These are phyloP conservation scores for Percopsis transmontana DNA, from an alignment of 2,113 vertebrate genomes.

Conservation along the genomic window DNA sequence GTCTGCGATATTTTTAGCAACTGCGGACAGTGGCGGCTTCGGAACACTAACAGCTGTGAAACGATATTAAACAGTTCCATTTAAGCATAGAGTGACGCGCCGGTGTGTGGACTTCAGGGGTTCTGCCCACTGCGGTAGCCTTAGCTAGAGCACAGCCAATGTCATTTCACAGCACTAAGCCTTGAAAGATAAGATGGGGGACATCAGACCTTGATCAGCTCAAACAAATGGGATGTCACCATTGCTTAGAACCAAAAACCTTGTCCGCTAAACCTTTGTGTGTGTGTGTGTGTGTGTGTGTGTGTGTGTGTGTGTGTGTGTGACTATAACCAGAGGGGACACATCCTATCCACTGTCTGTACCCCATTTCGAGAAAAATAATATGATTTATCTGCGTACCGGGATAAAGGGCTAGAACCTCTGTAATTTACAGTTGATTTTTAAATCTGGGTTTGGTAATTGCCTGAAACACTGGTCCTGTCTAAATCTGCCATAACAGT, in stretches of 20 bases:
- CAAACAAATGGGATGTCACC: slow-evolving; percentile 78
- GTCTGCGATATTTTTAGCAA: slow-evolving; percentile 48
- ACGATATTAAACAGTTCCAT: slow-evolving; percentile 49
- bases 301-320: slow-evolving; percentile 30
- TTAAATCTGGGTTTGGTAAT: background rate
- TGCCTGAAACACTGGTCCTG: background rate
- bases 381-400: slow-evolving; percentile 41
- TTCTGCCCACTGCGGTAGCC: slow-evolving; percentile 53
- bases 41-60: slow-evolving; percentile 61
- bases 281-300: slow-evolving; percentile 15
- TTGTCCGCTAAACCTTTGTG: slow-evolving; percentile 48
- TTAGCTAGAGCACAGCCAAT: slow-evolving; percentile 67
- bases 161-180: slow-evolving; percentile 71
- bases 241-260: slow-evolving; percentile 65
- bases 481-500: no score
- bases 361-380: slow-evolving; percentile 45
- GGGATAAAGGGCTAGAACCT: slow-evolving; percentile 45
- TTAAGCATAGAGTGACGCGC: slow-evolving; percentile 40
- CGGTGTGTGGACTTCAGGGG: slow-evolving; percentile 14
- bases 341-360: slow-evolving; percentile 63
- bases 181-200: slow-evolving; percentile 74
- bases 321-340: slow-evolving; percentile 68
- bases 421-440: background rate
- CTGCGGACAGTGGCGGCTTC: slow-evolving; percentile 44
- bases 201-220: slow-evolving; percentile 73